These are phyloP conservation scores for Morpho deidamia DNA, from an alignment of 2,888 invertebrate genomes.

Conservation along the genomic window DNA sequence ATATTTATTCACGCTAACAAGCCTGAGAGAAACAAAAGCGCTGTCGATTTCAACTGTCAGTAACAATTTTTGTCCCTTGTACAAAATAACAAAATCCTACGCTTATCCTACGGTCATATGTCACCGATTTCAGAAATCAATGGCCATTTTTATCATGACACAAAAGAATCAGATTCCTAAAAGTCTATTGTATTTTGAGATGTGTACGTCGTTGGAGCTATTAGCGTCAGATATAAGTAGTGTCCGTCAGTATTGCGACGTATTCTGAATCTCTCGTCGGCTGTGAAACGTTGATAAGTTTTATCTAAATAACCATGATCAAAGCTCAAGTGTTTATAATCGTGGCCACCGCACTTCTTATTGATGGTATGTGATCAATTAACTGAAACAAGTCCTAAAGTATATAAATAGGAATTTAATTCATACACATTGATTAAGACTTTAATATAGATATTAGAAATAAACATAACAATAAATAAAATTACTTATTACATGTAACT, in stretches of 20 bases:
- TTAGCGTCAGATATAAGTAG: constrained; percentile 25
- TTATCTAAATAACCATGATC: constrained; percentile 10
- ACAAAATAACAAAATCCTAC: too few relatives aligned
- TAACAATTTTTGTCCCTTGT: too few relatives aligned
- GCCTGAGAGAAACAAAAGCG: too few relatives aligned
- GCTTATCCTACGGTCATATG: neutral
- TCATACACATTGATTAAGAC: too few relatives aligned
- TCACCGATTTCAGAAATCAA: constrained; percentile 8
- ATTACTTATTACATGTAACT: too few relatives aligned
- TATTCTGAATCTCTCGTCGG: constrained; percentile 21
- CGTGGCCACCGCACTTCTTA: constrained; percentile 6
- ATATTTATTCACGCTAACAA: too few relatives aligned
- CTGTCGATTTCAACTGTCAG: too few relatives aligned
- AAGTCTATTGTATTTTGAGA: constrained; percentile 12
- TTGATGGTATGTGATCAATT: constrained; percentile 12
- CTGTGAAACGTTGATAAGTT: constrained; percentile 12
- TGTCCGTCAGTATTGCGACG: constrained; percentile 9
- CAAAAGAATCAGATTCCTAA: constrained; percentile 17
- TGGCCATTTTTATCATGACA: constrained; percentile 12
- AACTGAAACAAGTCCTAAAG: neutral
- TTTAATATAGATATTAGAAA: too few relatives aligned
- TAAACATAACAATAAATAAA: too few relatives aligned
- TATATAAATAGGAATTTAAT: too few relatives aligned
- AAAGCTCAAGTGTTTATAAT: constrained; percentile 12
- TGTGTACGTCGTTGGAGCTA: constrained; percentile 10